A percentile compares a stretch with the other conserved stretches of the same genome.
Evolutionary conservation across 2,113 vertebrate species (phyloP).

Genomic region (Cheilinus undulatus): DNA sequence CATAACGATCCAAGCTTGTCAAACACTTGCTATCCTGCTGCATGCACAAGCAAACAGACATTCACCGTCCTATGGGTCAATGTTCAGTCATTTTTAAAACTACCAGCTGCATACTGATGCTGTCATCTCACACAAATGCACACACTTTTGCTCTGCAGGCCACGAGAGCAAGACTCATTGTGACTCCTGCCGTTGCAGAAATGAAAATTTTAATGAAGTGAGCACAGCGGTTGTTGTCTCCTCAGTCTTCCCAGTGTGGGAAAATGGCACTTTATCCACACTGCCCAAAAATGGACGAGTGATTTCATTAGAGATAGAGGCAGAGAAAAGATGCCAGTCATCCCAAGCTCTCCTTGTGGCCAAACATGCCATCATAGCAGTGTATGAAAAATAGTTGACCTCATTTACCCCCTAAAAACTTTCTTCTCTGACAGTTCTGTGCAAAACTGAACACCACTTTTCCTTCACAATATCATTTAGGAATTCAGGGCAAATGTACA

Average conservation of each 20-base stretch:
- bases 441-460: too few relatives aligned
- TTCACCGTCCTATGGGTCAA: constrained; percentile 32
- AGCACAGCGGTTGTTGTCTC: constrained; percentile 43
- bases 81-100: constrained; percentile 40
- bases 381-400: constrained; percentile 38
- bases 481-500: not conserved
- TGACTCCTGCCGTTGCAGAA: constrained; percentile 66
- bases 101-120: constrained; percentile 37
- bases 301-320: constrained; percentile 67
- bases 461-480: not conserved
- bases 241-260: constrained; percentile 17
- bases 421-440: not conserved
- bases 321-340: constrained; percentile 12
- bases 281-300: constrained; percentile 37
- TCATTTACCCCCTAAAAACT: constrained; percentile 15
- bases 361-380: not conserved
- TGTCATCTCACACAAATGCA: not conserved
- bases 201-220: constrained; percentile 77
- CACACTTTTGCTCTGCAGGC: constrained; percentile 31
- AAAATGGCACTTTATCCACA: constrained; percentile 49
- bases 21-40: constrained; percentile 18
- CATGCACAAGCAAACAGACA: not conserved
- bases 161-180: constrained; percentile 46
- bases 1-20: constrained; percentile 21
- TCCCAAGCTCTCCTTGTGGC: not conserved